Base-by-base conservation (phyloP, 1,140 invertebrate species). In the Diuraphis noxia region DNA sequence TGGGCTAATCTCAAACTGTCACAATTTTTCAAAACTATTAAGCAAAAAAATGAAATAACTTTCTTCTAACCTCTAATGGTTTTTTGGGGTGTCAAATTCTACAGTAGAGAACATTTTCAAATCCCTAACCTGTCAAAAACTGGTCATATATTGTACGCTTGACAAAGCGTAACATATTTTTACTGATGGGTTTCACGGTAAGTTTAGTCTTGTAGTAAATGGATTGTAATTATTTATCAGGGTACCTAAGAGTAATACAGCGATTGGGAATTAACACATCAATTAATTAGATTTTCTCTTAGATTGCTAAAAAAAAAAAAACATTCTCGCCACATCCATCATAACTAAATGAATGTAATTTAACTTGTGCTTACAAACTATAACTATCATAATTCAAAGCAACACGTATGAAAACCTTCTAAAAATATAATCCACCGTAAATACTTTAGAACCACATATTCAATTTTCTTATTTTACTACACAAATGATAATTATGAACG, bases 1-100 rank as follows among this genome's bases (percentile, higher is more conserved):
- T 38, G 25, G 87, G 49, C 25, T 88, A 88, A 88, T 88, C 23
- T 23, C 4, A n/a, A 88, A 88, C 36, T 88, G 86, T 63, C 86
- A 63, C 34, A 56, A 63, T 63, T 88, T 38, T 40, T 52, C 52
- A 34, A 63, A 63, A 88, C n/a, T 38, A 40, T 21, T 63, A 89
- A 40, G 19, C n/a, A 4, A 17, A 89, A 41, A 46, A 7, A n/a
- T 36, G n/a, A 77, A 63, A 63, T n/a, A 63, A 79, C 63, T 77
- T 56, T 88, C 13, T 30, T 8, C 8, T 13, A 88, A 56, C 23
- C 52, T 36, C 13, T 36, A 25, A 63, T 23, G 36, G 52, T 36
- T 41, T 63, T 36, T 88, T 88, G 40, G 30, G 21, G n/a, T 2
- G 36, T 40, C 23, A 88, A 88, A 63, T 63, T 41, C 23, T 21